A percentile compares a stretch with the other conserved stretches of the same genome.
phyloP scores from a whole-genome alignment of 2,797 vertebrate species.

The Meriones psammophilus region DNA sequence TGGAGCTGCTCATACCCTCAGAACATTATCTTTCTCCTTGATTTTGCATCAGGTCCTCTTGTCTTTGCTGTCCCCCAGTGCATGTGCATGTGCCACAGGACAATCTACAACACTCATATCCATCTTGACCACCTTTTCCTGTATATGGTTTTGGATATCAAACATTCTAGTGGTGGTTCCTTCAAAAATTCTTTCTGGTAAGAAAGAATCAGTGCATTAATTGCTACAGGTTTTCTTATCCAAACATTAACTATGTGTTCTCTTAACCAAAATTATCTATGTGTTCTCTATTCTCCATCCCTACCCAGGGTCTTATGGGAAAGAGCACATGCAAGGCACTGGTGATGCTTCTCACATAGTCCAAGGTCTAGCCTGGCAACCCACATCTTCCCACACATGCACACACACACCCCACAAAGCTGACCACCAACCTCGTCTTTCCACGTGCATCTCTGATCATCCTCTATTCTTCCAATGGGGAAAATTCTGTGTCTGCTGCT shows the following conservation, averaged over 20 bases:
- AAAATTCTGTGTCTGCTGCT: neutral
- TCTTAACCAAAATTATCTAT: neutral
- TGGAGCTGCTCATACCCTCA: neutral
- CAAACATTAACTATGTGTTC: neutral
- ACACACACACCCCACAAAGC: too few relatives aligned
- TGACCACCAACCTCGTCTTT: neutral
- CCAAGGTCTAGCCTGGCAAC: accelerated
- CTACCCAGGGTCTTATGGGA: too few relatives aligned
- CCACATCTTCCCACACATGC: neutral
- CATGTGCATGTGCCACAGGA: accelerated
- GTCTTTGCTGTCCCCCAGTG: neutral
- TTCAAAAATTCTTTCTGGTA: too few relatives aligned
- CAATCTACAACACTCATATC: neutral
- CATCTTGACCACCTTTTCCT: accelerated
- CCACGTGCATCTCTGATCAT: neutral
- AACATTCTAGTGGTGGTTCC: neutral
- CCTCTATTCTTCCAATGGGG: neutral
- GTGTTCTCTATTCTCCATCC: accelerated
- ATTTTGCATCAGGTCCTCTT: neutral
- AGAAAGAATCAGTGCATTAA: neutral
- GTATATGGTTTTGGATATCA: too few relatives aligned
- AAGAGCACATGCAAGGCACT: accelerated
- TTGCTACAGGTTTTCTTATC: neutral
- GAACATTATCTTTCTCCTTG: neutral
- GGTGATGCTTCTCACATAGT: neutral